Percentiles rank a stretch among this genome's conserved stretches.
Evolutionary conservation across 2,797 vertebrate genomes (phyloP).

Genomic region (Catharus ustulatus): DNA sequence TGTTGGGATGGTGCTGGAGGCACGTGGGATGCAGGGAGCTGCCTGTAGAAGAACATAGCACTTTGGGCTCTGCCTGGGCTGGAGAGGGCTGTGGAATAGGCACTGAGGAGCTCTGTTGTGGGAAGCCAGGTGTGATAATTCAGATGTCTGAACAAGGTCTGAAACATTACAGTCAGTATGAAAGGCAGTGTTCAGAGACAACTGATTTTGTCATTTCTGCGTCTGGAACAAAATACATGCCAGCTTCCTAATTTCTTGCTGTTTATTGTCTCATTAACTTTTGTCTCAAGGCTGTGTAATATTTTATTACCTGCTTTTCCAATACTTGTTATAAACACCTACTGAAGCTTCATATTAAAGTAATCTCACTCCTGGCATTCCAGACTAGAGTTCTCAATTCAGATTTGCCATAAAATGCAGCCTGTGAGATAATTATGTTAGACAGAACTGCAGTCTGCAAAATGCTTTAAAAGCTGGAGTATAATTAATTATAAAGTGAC

Average conservation of each 20-base stretch:
- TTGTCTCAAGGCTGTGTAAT: neutral
- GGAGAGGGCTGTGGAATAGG: fast-evolving
- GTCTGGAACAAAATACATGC: neutral
- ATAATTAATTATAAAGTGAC: conserved; percentile 51
- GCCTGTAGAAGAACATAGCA: fast-evolving
- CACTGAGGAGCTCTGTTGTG: neutral
- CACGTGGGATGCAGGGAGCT: fast-evolving
- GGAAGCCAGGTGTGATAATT: neutral
- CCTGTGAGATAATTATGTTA: conserved; percentile 13
- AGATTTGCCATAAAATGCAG: conserved; percentile 13
- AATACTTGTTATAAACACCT: neutral
- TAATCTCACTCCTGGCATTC: neutral
- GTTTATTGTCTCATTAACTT: conserved; percentile 24
- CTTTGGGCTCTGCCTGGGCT: neutral
- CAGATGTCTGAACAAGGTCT: neutral
- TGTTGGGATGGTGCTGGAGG: neutral
- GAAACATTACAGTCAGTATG: neutral
- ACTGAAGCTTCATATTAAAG: neutral
- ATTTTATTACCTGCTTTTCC: conserved; percentile 32
- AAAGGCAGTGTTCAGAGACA: neutral
- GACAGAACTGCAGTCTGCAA: neutral
- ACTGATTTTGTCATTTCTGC: neutral
- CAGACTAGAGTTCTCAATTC: neutral
- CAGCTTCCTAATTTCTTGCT: conserved; percentile 9
- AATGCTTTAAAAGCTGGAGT: conserved; percentile 42